Evolutionary conservation across 2,797 vertebrate genomes (phyloP).

Genomic region (Mormyrus hasselquistii): DNA sequence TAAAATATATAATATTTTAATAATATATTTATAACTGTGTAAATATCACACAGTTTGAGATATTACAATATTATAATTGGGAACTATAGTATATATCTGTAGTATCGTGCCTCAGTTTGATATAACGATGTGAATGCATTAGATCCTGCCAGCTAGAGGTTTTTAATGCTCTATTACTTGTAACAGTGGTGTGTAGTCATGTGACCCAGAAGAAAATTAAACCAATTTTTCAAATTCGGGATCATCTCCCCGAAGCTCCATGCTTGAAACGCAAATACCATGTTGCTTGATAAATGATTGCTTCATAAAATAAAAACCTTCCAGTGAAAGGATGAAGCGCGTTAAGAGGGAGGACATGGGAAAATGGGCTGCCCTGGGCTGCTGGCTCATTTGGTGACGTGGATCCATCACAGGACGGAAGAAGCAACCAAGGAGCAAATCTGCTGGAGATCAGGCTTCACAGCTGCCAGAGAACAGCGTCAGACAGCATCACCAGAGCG

Average conservation of each 20-base stretch:
- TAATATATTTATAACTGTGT: neutral
- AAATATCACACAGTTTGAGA: neutral
- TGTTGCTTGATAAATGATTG: neutral
- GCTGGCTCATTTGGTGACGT: neutral
- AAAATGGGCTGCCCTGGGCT: neutral
- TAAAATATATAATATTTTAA: neutral
- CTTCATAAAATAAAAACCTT: neutral
- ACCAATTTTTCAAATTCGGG: neutral
- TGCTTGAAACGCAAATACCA: neutral
- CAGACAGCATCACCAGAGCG: neutral
- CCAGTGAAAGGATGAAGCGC: neutral
- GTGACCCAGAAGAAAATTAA: slow-evolving; percentile 6
- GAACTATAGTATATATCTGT: neutral
- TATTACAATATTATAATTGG: neutral
- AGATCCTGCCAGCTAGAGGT: neutral
- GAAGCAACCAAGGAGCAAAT: neutral
- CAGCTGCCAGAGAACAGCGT: neutral
- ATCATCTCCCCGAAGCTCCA: neutral
- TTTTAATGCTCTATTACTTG: neutral
- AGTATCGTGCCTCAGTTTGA: neutral
- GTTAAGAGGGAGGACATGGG: neutral
- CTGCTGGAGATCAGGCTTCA: neutral
- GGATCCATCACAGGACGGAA: neutral
- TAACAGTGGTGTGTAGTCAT: neutral
- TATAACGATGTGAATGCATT: neutral